Evolutionary conservation across 2,797 vertebrate genomes (phyloP).

Genomic region (Hydrolagus colliei): DNA sequence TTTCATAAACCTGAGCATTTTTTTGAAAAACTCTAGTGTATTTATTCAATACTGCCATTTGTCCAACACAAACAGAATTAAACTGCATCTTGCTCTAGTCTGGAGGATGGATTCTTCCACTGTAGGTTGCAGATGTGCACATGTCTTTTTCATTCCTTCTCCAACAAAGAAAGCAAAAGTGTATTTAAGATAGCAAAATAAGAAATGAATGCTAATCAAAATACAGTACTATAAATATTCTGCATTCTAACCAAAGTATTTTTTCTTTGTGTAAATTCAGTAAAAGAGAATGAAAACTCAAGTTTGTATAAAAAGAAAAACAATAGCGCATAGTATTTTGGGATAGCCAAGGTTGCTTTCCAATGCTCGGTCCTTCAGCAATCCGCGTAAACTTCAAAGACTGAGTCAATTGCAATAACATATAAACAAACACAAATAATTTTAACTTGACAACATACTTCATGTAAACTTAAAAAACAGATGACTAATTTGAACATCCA

Average conservation of each 20-base stretch:
- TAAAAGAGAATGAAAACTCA: neutral
- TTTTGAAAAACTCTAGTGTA: neutral
- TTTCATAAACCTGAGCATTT: neutral
- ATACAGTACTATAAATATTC: neutral
- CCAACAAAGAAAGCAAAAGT: neutral
- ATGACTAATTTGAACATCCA: neutral
- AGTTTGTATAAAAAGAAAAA: too few relatives aligned
- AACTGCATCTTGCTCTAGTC: neutral
- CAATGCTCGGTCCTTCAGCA: neutral
- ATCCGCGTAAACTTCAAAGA: neutral
- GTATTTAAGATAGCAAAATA: neutral
- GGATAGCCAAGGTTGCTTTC: neutral
- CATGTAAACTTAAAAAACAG: neutral
- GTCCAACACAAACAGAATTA: neutral
- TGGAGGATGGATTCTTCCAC: neutral
- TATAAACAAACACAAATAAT: neutral
- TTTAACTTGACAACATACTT: neutral
- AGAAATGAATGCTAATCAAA: constrained; percentile 13
- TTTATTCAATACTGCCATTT: neutral
- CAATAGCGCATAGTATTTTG: neutral
- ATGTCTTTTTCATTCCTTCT: neutral
- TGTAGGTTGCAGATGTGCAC: too few relatives aligned
- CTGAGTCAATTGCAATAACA: neutral
- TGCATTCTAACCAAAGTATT: neutral
- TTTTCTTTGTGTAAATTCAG: neutral